Conservation (phyloP, 2,113 vertebrate species). For the Pelobates fuscus region DNA sequence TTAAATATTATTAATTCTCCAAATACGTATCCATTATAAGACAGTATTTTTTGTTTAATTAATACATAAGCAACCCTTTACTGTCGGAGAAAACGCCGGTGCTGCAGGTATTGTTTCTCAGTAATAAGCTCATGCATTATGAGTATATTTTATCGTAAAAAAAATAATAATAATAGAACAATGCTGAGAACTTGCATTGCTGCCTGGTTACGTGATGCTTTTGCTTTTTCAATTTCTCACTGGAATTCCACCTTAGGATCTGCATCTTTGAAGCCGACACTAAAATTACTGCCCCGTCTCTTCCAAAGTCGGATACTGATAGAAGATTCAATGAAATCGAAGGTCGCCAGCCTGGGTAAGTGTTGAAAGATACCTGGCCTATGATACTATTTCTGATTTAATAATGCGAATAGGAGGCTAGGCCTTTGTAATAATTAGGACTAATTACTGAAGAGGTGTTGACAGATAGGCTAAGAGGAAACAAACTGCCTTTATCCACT, state of each 20-base stretch:
- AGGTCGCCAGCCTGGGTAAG: constrained; percentile 85
- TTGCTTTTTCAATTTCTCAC: constrained; percentile 64
- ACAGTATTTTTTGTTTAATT: too few species aligned
- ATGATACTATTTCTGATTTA: constrained; percentile 96
- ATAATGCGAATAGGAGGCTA: constrained; percentile 99
- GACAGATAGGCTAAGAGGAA: constrained; percentile 96
- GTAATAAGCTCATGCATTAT: constrained; percentile 3
- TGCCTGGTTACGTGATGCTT: constrained; percentile 59
- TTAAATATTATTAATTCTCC: too few species aligned
- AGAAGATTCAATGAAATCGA: constrained; percentile 97
- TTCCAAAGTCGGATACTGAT: constrained; percentile 79
- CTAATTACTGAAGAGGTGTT: constrained; percentile 99
- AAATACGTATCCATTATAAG: too few species aligned
- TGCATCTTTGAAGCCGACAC: constrained; percentile 87
- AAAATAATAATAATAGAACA: constrained; percentile 64
- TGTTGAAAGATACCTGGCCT: constrained; percentile 93
- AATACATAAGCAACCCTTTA: too few species aligned
- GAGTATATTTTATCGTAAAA: constrained; percentile 15
- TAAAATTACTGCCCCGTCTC: constrained; percentile 74
- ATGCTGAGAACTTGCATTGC: constrained; percentile 67
- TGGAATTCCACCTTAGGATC: constrained; percentile 81
- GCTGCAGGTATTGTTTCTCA: not conserved
- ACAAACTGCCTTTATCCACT: constrained; percentile 99
- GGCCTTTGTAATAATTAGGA: constrained; percentile 99
- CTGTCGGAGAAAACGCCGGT: too few species aligned